Percentiles rank a stretch among this genome's conserved stretches.
These are phyloP conservation scores for Catonia carolina DNA, from an alignment of 2,888 invertebrate species.

Conservation along the genomic window DNA sequence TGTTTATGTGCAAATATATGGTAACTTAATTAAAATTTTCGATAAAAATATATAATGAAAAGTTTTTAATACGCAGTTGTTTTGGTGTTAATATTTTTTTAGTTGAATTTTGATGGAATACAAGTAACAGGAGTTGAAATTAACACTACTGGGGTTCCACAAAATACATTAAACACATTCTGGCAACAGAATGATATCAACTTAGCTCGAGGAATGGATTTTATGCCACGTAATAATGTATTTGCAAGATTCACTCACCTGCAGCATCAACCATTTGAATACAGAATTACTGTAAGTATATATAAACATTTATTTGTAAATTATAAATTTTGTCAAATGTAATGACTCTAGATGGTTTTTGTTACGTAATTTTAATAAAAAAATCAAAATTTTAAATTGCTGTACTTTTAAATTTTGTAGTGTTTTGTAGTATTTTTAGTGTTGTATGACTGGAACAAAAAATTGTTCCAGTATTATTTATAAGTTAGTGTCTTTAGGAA, in stretches of 20 bases:
- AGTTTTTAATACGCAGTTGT: not conserved
- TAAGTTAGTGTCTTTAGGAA: too few species aligned
- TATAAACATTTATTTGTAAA: too few species aligned
- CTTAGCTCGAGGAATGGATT: slow-evolving; percentile 72
- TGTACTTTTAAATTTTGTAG: not conserved
- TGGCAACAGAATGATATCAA: slow-evolving; percentile 78
- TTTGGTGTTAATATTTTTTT: slow-evolving; percentile 26
- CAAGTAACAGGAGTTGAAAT: slow-evolving; percentile 53
- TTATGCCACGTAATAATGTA: slow-evolving; percentile 66
- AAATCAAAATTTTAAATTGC: not conserved
- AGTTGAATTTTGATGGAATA: slow-evolving; percentile 60
- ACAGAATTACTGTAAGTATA: slow-evolving; percentile 46
- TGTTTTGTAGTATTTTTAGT: too few species aligned
- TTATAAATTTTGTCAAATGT: too few species aligned
- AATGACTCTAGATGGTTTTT: not conserved
- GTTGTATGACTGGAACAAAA: too few species aligned
- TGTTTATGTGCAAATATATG: too few species aligned
- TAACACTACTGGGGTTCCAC: slow-evolving; percentile 45
- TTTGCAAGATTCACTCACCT: slow-evolving; percentile 70
- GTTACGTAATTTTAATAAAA: not conserved
- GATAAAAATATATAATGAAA: not conserved
- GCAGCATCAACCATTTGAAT: slow-evolving; percentile 64
- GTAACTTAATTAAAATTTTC: not conserved
- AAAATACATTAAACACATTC: slow-evolving; percentile 58
- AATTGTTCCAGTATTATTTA: too few species aligned